phyloP scores from a whole-genome alignment of 2,888 invertebrate genomes.

The Rotaria magnacalcarata region DNA sequence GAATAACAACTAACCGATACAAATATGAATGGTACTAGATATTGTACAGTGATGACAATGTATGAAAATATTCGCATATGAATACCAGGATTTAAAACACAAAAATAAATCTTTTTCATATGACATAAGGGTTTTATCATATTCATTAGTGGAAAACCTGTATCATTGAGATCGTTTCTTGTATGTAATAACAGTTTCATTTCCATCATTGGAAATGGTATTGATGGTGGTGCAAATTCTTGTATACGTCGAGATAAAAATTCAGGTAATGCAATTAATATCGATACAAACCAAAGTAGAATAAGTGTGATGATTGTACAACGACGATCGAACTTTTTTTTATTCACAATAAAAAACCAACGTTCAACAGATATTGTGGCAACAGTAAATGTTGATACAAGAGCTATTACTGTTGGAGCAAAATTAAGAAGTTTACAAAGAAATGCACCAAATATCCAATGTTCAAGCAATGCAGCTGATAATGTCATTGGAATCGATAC shows the following conservation, averaged over 20 bases:
- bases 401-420: slow-evolving; percentile 10
- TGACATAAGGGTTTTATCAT: neutral
- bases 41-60: neutral
- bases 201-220: neutral
- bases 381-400: slow-evolving; percentile 32
- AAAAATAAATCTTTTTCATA: neutral
- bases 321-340: neutral
- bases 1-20: slow-evolving; percentile 34
- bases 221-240: neutral
- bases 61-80: neutral
- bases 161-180: neutral
- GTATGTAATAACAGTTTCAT: neutral
- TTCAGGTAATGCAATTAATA: slow-evolving; percentile 23
- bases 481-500: slow-evolving; percentile 35
- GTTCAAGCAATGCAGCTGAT: neutral
- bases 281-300: neutral
- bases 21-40: slow-evolving; percentile 25
- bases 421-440: slow-evolving; percentile 16
- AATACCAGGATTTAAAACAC: neutral
- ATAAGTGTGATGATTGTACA: slow-evolving; percentile 5
- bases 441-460: slow-evolving; percentile 26
- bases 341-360: slow-evolving; percentile 28
- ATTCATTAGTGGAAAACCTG: neutral
- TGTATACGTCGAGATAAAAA: neutral
- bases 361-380: slow-evolving; percentile 11